Evolutionary conservation across 2,797 vertebrate genomes (phyloP).

Genomic region (Cossypha caffra): DNA sequence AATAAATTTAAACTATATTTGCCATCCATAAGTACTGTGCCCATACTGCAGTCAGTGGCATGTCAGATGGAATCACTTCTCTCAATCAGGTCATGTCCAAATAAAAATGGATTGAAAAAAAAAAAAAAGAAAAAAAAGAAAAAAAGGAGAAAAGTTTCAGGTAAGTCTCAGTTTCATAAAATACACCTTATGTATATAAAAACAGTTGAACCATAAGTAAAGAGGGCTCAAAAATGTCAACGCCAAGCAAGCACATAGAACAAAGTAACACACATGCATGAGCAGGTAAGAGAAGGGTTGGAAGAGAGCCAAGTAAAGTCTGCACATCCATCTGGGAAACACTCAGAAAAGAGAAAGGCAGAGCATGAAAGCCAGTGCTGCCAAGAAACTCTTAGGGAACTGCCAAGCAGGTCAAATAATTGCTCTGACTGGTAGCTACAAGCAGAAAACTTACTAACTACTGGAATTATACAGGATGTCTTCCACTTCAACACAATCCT

Average conservation of each 20-base stretch:
- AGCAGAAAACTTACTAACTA: background rate
- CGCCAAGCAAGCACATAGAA: background rate
- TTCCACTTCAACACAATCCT: background rate
- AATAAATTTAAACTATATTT: background rate
- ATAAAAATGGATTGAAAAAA: background rate
- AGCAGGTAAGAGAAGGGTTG: background rate
- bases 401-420: background rate
- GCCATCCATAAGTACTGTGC: background rate
- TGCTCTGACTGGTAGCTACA: background rate
- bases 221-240: background rate
- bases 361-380: background rate
- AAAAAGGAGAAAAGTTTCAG: background rate
- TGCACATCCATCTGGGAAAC: background rate
- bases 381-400: slow-evolving; percentile 3
- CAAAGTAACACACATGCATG: background rate
- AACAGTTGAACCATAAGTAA: background rate
- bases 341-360: background rate
- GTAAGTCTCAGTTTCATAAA: background rate
- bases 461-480: background rate
- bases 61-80: background rate
- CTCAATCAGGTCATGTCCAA: background rate
- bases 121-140: too few species aligned
- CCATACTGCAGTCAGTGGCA: background rate
- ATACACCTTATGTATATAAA: background rate
- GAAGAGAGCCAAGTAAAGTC: background rate